Conservation (phyloP, 2,797 vertebrate species). For the Xenops minutus region DNA sequence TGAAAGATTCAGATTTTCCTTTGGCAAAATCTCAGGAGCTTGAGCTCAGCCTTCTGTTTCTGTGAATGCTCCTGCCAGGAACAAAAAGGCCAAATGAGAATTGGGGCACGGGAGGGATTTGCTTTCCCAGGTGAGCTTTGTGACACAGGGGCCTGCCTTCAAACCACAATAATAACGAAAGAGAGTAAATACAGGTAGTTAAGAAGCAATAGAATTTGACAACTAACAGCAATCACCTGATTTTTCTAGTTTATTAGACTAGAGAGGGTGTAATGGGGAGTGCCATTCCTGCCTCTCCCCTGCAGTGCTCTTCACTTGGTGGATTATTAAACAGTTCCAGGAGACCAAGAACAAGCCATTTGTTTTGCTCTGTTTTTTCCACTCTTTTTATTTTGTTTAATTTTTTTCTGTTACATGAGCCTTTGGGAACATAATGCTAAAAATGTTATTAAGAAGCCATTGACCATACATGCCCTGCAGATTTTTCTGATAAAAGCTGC, state of each 20-base stretch:
- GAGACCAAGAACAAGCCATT: not conserved
- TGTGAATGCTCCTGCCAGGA: not conserved
- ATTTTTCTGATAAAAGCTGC: not conserved
- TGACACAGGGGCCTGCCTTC: not conserved
- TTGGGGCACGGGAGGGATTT: rapidly evolving
- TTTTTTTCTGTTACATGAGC: not conserved
- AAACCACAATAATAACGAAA: not conserved
- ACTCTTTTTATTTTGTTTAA: not conserved
- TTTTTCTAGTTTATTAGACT: not conserved
- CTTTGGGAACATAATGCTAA: not conserved
- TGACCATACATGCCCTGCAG: not conserved
- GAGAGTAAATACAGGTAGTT: not conserved
- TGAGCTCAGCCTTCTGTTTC: not conserved
- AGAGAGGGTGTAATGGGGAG: not conserved
- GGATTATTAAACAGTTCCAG: slow-evolving; percentile 12
- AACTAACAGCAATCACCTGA: not conserved
- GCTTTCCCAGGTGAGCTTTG: not conserved
- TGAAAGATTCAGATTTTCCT: not conserved
- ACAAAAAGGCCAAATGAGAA: not conserved
- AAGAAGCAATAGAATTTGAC: not conserved
- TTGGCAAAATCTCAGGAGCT: not conserved
- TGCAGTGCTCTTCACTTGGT: not conserved
- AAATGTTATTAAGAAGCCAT: slow-evolving; percentile 5
- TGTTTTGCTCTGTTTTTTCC: not conserved
- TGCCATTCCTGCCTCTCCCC: not conserved